Evolutionary conservation across 2,113 vertebrate genomes (phyloP), one percentile per base, ranked within the genome.

Genomic region (Neogobius melanostomus): DNA sequence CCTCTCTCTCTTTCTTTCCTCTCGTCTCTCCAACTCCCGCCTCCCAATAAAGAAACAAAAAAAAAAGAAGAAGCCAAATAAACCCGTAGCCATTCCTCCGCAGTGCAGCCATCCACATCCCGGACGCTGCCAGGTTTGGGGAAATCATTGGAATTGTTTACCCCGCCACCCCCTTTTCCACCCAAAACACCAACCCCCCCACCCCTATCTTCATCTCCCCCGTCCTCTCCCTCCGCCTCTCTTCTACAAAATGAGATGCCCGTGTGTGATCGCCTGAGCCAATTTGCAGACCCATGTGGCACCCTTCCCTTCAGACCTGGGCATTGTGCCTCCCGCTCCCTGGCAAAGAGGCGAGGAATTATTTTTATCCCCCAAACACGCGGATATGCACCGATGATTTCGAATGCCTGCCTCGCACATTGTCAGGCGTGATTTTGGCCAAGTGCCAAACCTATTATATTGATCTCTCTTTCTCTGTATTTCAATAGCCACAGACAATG

Each of bases 231-330:
- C 70, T 62, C 17, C 74, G 46, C 44, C 16, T 89, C 87, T 91
- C 81, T 79, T 84, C 85, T 84, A 83, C 90, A 92, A 91, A 93
- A 92, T 91, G 88, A 90, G 89, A 92, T 88, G 91, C 86, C 84
- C 75, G 85, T 89, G 88, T 91, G 88, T 92, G 91, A 93, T 92
- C 90, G 90, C 88, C 92, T 86, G 85, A 92, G 91, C 91, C 91
- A 92, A 93, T 93, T 93, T 92, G 91, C 91, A 87, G 91, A 88
- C 91, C 90, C 90, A 86, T 89, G 92, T 92, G 92, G 90, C 91
- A 91, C 91, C 88, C 90, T 89, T 92, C 91, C 90, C 90, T 91
- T 91, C 91, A 92, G 91, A 91, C 90, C 90, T 90, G 89, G 91
- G 90, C 91, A 92, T 91, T 88, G 91, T 90, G 90, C 91, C 91